Conservation (phyloP, 2,888 invertebrate genomes). For the Epinotia demarniana region DNA sequence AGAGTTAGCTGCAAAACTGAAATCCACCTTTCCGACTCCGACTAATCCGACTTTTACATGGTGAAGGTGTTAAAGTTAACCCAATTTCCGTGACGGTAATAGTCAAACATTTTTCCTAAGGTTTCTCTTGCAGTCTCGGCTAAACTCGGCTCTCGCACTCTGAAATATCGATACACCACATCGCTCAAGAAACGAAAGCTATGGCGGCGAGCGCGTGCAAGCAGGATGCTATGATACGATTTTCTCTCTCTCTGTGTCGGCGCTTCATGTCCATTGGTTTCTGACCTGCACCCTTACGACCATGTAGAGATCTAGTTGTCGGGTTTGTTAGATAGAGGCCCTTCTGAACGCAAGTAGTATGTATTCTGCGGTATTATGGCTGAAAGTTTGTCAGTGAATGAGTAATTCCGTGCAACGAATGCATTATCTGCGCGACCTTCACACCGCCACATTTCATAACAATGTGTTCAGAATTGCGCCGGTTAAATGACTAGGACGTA, state of each 20-base stretch:
- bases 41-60: neutral
- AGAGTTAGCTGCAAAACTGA: neutral
- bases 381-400: neutral
- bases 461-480: slow-evolving; percentile 30
- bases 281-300: too few relatives aligned
- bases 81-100: neutral
- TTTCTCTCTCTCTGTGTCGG: too few relatives aligned
- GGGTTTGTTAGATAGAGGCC: too few relatives aligned
- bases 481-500: neutral
- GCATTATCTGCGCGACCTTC: slow-evolving; percentile 34
- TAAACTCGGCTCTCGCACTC: too few relatives aligned
- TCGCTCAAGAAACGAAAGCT: too few relatives aligned
- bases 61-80: neutral
- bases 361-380: neutral
- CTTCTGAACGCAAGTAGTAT: too few relatives aligned
- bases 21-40: too few relatives aligned
- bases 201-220: too few relatives aligned
- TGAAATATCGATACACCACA: neutral
- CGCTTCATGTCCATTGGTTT: too few relatives aligned
- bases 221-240: too few relatives aligned
- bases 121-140: neutral
- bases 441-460: slow-evolving; percentile 23
- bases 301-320: too few relatives aligned
- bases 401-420: slow-evolving; percentile 26
- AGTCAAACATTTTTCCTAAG: neutral